Evolutionary conservation across 2,113 vertebrate species (phyloP), one percentile per base, ranked within the genome.

Genomic region (Cryptotis parvus): DNA sequence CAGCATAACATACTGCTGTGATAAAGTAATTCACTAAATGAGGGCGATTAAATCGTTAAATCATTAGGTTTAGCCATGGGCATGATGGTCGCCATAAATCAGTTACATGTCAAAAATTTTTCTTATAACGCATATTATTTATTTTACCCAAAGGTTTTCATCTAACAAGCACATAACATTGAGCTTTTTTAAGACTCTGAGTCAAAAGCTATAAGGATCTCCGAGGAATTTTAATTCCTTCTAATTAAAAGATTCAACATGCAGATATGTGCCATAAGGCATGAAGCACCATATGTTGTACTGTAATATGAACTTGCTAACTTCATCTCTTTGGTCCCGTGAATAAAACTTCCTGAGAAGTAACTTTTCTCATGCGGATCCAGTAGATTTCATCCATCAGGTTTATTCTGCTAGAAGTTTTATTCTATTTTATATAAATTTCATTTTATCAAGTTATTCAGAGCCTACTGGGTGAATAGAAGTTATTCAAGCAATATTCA

Each of bases 161-260:
- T 95, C 94, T 96, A 93, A 92, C 94, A 93, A 96, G 16, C 52
- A 92, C 63, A 78, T 29, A 87, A 91, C 94, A 97, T 95, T 96
- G 89, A 96, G 70, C 81, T 86, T 72, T 91, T 83, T 69, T 90
- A 94, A 95, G 90, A 81, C 86, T 93, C 95, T 96, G 83, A 90
- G 78, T 87, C 94, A 80, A 95, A 93, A 96, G 94, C 96, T 93
- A 81, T 92, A 94, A 92, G 94, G 87, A 97, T 96, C 96, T 96
- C 95, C 80, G 27, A 58, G 85, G 97, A 97, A 97, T 87, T 97
- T 87, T 96, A 96, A 97, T 95, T 95, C 93, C 84, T 93, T 94
- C 93, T 98, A 97, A 98, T 97, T 97, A 97, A 98, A 98, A 97
- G 95, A 90, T 96, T 96, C 94, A 92, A 94, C 95, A 97, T 97